Evolutionary conservation across 2,113 vertebrate species (phyloP), one percentile per base, ranked within the genome.

Genomic region (Phyllostomus discolor): DNA sequence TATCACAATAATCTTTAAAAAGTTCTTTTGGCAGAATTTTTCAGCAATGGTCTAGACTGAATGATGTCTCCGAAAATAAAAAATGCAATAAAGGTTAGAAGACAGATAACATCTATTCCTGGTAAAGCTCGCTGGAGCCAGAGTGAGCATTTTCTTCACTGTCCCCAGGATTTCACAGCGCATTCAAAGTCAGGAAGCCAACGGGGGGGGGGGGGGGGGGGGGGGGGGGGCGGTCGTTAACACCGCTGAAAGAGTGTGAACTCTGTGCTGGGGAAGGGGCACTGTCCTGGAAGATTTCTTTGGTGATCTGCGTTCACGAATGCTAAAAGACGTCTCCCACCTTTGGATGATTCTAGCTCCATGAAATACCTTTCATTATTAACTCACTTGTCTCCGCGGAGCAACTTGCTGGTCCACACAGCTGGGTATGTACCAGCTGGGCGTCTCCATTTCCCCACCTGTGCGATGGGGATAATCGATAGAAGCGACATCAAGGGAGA

Each of bases 41-140:
- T 67, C 76, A 88, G 35, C 62, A 69, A 69, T 26, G 54, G 41
- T 24, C 57, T 69, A 52, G 26, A 69, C 5, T 26, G n/a, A 46
- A 22, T 48, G 22, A 83, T 20, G 54, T 33, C 31, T 75, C 70
- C 88, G 85, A 93, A 92, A 52, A 87, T 91, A 73, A 94, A 78
- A 76, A 83, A 35, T 31, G n/a, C 54, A 24, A 46, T 52, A 54
- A 92, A 76, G 10, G 43, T 83, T 69, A 62, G n/a, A 76, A 19
- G 50, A 31, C 88, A 90, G 59, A 81, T 69, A 31, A 38, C 5
- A 24, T 43, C 75, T 82, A 66, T 50, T 76, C 50, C 67, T 64
- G 33, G 88, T 66, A 81, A 97, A 91, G 88, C 48, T 82, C 57
- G 26, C 66, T n/a, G 31, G 85, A 91, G 38, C 54, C 84, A 94